Conservation (phyloP, 2,888 invertebrate species). For the Acronicta alni region DNA sequence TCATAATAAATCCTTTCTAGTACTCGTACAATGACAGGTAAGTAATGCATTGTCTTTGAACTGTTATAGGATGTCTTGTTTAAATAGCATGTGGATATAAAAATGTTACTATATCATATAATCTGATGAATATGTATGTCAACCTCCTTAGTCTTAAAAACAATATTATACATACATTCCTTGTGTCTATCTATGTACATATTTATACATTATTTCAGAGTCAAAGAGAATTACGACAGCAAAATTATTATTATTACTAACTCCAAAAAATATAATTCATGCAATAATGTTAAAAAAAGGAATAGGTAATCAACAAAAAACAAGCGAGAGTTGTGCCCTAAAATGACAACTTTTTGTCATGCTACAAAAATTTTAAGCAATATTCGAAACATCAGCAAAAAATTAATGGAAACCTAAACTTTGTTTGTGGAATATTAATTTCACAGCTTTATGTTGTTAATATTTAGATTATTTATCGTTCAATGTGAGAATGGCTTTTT, state of each 20-base stretch:
- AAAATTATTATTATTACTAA: conserved; percentile 15
- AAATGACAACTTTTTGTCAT: conserved; percentile 22
- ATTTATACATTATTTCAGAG: conserved; percentile 36
- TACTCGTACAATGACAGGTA: conserved; percentile 33
- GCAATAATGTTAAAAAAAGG: conserved; percentile 16
- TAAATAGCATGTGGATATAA: conserved; percentile 41
- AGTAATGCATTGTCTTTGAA: conserved; percentile 47
- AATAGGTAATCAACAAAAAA: conserved; percentile 25
- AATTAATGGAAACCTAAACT: conserved; percentile 25
- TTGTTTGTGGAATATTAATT: conserved; percentile 29
- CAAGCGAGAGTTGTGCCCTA: conserved; percentile 37
- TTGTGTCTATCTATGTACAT: conserved; percentile 24
- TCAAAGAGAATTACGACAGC: conserved; percentile 35
- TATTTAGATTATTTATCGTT: conserved; percentile 22
- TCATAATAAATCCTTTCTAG: conserved; percentile 43
- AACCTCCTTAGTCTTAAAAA: conserved; percentile 27
- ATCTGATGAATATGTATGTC: conserved; percentile 31
- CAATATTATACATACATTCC: conserved; percentile 17
- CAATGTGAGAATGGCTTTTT: conserved; percentile 6
- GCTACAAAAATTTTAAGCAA: conserved; percentile 39
- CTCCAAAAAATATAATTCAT: conserved; percentile 14
- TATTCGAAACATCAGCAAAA: conserved; percentile 24
- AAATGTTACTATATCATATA: conserved; percentile 17
- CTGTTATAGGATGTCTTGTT: conserved; percentile 41
- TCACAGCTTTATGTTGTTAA: conserved; percentile 40